Evolutionary conservation across 2,113 vertebrate genomes (phyloP).

Genomic region (Phoxinus phoxinus): DNA sequence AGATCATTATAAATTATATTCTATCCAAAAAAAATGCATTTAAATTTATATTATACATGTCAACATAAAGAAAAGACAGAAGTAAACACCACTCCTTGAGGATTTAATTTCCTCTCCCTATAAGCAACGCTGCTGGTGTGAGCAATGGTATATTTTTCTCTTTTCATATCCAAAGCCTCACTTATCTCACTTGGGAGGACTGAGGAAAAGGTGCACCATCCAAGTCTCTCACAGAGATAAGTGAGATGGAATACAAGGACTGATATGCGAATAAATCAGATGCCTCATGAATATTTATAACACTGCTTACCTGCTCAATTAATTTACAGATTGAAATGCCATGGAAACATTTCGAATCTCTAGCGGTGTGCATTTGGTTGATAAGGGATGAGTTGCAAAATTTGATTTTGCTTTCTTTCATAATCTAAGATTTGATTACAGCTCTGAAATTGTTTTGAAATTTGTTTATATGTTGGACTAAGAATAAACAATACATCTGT

Average conservation of each 20-base stretch:
- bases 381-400: slow-evolving; percentile 20
- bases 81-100: background rate
- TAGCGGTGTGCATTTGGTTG: slow-evolving; percentile 1
- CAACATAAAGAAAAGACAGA: background rate
- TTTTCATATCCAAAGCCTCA: background rate
- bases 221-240: background rate
- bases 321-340: slow-evolving; percentile 29
- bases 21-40: background rate
- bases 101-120: background rate
- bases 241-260: slow-evolving; percentile 33
- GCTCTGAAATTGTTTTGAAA: slow-evolving; percentile 9
- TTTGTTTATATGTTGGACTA: background rate
- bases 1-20: too few relatives aligned
- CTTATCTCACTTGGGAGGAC: background rate
- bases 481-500: background rate
- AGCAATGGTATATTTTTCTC: background rate
- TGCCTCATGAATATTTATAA: slow-evolving; percentile 37
- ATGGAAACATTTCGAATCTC: slow-evolving; percentile 21
- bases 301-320: slow-evolving; percentile 33
- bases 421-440: slow-evolving; percentile 26
- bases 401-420: background rate
- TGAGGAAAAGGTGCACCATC: background rate
- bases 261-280: background rate
- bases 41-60: background rate
- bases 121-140: background rate